Percentiles rank a stretch among this genome's conserved stretches.
Evolutionary conservation across 2,888 invertebrate species (phyloP).

Genomic region (Podabrus alpinus): DNA sequence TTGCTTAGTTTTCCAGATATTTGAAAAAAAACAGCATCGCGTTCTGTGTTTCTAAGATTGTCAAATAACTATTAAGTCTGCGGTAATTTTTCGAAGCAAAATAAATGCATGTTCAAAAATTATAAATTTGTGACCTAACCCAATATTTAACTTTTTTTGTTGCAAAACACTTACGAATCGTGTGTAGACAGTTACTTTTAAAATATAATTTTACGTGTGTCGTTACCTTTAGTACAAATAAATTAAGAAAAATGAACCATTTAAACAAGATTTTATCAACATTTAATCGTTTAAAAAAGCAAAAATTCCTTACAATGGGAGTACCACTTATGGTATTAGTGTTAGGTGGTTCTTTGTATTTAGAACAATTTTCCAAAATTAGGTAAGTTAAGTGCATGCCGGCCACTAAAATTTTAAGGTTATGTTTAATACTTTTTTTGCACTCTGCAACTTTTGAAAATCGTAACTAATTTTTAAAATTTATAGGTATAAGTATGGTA

Average conservation of each 20-base stretch:
- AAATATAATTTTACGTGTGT: background rate
- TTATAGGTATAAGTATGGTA: constrained; percentile 60
- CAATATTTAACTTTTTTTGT: background rate
- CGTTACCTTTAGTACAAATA: background rate
- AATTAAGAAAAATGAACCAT: background rate
- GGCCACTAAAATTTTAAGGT: constrained; percentile 3
- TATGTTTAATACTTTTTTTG: background rate
- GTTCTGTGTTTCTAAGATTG: no score
- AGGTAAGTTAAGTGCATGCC: constrained; percentile 57
- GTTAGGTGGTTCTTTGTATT: constrained; percentile 76
- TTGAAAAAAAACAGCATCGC: no score
- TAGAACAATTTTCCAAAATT: constrained; percentile 74
- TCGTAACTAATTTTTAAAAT: constrained; percentile 13
- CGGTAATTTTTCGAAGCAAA: no score
- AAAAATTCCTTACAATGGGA: constrained; percentile 62
- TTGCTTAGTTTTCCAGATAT: no score
- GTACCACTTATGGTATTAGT: constrained; percentile 74
- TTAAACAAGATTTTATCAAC: background rate
- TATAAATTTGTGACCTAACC: no score
- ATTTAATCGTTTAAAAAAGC: background rate
- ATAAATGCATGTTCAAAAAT: no score
- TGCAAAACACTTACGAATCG: background rate
- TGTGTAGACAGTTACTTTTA: no score
- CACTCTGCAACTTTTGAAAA: background rate
- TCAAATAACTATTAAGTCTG: no score